These are phyloP conservation scores for Drosophila pectinifera DNA, from an alignment of 1,140 invertebrate genomes.

Conservation along the genomic window DNA sequence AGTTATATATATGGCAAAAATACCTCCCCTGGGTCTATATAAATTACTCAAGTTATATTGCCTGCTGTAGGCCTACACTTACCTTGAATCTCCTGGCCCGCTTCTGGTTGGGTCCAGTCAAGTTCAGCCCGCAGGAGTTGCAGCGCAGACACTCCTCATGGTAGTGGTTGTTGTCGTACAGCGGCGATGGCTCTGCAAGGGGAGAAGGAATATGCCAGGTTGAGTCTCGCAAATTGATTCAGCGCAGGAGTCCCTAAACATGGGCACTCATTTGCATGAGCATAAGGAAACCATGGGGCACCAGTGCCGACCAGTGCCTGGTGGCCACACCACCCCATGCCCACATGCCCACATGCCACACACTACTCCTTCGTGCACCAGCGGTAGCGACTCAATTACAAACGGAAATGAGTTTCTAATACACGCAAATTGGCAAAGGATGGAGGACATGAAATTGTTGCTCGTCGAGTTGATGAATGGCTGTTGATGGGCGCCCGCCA, in stretches of 20 bases:
- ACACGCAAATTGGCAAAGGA: constrained; percentile 70
- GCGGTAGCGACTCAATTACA: constrained; percentile 70
- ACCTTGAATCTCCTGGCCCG: constrained; percentile 87
- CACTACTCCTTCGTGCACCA: constrained; percentile 11
- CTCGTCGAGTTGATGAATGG: constrained; percentile 70
- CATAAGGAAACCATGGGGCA: constrained; percentile 4
- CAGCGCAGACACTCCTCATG: constrained; percentile 98
- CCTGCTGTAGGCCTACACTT: constrained; percentile 5
- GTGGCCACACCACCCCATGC: no score
- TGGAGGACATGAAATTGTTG: constrained; percentile 54
- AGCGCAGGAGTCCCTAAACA: background rate
- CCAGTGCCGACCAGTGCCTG: background rate
- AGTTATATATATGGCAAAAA: no score
- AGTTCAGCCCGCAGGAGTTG: constrained; percentile 96
- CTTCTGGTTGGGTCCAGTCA: constrained; percentile 94
- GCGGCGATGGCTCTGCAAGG: constrained; percentile 92
- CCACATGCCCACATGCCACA: background rate
- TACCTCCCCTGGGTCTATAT: no score
- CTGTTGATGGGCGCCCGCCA: constrained; percentile 44
- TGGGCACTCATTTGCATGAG: constrained; percentile 38
- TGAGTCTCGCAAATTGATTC: constrained; percentile 6
- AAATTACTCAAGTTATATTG: no score
- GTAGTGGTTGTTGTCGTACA: constrained; percentile 97
- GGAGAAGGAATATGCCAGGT: no score
- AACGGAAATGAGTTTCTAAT: constrained; percentile 79